A percentile compares a stretch with the other conserved stretches of the same genome.
phyloP scores from a whole-genome alignment of 2,797 vertebrate genomes.

The Clarias laeviceps region DNA sequence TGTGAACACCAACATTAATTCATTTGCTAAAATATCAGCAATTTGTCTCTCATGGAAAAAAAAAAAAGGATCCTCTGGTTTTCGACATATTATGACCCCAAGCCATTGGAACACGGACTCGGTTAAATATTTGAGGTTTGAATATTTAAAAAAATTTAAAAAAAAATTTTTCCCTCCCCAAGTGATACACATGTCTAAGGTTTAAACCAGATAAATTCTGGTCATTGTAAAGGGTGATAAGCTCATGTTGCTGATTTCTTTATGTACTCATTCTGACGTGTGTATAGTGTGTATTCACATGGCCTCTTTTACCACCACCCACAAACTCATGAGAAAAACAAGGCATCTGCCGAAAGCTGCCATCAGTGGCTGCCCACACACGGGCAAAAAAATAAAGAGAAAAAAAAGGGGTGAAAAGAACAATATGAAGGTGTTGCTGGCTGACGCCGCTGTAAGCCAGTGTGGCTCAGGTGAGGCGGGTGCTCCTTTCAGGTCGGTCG shows the following conservation, averaged over 20 bases:
- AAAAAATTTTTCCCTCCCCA: not conserved
- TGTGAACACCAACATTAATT: not conserved
- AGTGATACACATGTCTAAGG: not conserved
- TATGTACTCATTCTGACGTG: conserved; percentile 40
- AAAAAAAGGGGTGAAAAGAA: conserved; percentile 45
- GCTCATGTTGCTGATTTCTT: conserved; percentile 39
- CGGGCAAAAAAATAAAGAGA: conserved; percentile 53
- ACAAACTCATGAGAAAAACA: conserved; percentile 56
- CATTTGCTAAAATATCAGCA: not conserved
- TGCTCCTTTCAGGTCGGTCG: conserved; percentile 74
- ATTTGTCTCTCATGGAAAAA: conserved; percentile 11
- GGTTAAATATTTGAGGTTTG: conserved; percentile 3
- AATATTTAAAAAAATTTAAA: no score
- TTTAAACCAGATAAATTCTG: conserved; percentile 26
- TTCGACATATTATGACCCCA: not conserved
- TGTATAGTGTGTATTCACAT: conserved; percentile 42
- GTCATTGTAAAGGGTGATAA: conserved; percentile 45
- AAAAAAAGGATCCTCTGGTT: no score
- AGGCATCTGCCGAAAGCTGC: conserved; percentile 41
- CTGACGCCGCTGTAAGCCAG: conserved; percentile 81
- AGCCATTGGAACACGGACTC: not conserved
- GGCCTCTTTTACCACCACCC: conserved; percentile 55
- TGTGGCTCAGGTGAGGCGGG: conserved; percentile 76
- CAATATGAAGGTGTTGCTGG: conserved; percentile 76
- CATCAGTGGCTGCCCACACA: conserved; percentile 48